A percentile compares a stretch with the other conserved stretches of the same genome.
phyloP scores from a whole-genome alignment of 2,113 vertebrate species.

The Chloebia gouldiae region DNA sequence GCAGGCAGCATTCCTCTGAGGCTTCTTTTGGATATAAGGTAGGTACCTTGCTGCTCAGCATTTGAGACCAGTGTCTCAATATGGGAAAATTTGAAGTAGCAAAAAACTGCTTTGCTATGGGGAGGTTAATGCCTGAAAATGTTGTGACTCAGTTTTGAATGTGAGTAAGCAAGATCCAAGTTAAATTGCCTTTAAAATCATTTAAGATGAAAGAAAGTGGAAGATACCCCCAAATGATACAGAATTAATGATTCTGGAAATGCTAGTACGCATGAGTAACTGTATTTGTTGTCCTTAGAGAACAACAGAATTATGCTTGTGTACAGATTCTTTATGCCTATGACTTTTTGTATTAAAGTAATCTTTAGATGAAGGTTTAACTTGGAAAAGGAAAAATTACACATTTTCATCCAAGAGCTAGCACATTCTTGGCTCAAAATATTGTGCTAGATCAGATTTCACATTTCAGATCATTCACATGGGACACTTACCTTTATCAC shows the following conservation, averaged over 20 bases:
- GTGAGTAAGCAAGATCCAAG: background rate
- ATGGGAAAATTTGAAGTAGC: background rate
- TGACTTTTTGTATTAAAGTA: background rate
- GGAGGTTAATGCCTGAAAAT: background rate
- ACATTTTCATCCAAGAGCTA: background rate
- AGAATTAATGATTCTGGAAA: background rate
- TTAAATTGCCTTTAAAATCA: background rate
- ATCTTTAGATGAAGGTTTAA: background rate
- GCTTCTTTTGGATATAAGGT: background rate
- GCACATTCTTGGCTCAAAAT: background rate
- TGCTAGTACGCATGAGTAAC: background rate
- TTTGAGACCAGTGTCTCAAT: background rate
- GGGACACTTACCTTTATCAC: background rate
- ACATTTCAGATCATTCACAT: background rate
- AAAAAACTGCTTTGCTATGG: background rate
- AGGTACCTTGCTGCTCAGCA: background rate
- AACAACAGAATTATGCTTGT: background rate
- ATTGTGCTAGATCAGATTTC: background rate
- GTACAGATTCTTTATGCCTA: background rate
- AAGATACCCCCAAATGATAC: background rate
- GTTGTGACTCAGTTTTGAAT: background rate
- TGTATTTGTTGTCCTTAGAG: background rate
- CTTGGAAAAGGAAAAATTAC: background rate
- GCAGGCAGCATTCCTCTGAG: background rate
- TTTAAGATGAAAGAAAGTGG: background rate